phyloP scores from a whole-genome alignment of 1,140 invertebrate species.

The Chrysopa pallens region DNA sequence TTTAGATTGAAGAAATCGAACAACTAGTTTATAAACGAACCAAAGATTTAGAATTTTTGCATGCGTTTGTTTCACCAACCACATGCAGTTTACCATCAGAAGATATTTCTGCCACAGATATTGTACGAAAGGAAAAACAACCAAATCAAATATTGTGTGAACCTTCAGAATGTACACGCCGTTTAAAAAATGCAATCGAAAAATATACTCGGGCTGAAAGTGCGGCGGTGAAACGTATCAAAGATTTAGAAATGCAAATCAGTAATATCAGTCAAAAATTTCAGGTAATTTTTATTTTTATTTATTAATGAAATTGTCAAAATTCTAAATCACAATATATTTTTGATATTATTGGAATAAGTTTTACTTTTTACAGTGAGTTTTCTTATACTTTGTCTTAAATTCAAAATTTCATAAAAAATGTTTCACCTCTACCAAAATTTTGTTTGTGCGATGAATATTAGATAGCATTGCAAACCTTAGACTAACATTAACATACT shows the following conservation, averaged over 20 bases:
- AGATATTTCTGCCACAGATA: slow-evolving; percentile 54
- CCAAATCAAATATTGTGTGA: not conserved
- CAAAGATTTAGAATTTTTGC: slow-evolving; percentile 45
- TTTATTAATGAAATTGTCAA: too few relatives aligned
- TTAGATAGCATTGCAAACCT: too few relatives aligned
- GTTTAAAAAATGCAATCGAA: slow-evolving; percentile 44
- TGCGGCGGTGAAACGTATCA: slow-evolving; percentile 49
- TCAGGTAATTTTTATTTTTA: slow-evolving; percentile 36
- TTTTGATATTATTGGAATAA: not conserved
- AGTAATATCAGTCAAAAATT: slow-evolving; percentile 33
- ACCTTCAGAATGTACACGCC: slow-evolving; percentile 33
- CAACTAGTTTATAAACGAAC: slow-evolving; percentile 41
- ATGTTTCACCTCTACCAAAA: too few relatives aligned
- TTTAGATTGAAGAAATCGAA: slow-evolving; percentile 37
- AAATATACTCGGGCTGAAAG: slow-evolving; percentile 51
- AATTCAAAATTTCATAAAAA: too few relatives aligned
- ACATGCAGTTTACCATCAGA: slow-evolving; percentile 53
- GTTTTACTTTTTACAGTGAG: not conserved
- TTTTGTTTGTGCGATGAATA: too few relatives aligned
- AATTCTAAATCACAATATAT: too few relatives aligned
- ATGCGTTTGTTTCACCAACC: slow-evolving; percentile 34
- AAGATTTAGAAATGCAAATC: slow-evolving; percentile 56
- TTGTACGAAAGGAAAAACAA: slow-evolving; percentile 19
- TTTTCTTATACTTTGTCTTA: too few relatives aligned
- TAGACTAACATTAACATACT: too few relatives aligned